Evolutionary conservation across 2,113 vertebrate genomes (phyloP), one percentile per base, ranked within the genome.

Genomic region (Anthoscopus minutus): DNA sequence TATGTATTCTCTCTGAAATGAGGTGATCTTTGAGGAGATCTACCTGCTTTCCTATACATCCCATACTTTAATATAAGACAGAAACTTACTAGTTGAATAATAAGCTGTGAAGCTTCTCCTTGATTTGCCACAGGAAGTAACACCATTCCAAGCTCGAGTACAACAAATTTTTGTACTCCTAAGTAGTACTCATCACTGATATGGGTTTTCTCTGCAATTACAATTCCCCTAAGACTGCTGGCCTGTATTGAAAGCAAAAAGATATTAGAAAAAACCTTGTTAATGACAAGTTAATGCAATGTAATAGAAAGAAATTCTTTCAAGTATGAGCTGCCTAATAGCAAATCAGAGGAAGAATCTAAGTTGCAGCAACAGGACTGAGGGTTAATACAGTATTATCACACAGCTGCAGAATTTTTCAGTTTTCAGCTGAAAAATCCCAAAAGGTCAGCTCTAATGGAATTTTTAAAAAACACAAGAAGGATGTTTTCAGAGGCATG

Each of bases 111-210:
- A 7, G 99, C 99, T 96, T 99, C 99, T 5, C 65, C 73, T 96
- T 98, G 98, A 65, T 92, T 98, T 51, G 97, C 80, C 69, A 99
- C 96, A 5, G 99, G 99, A 88, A 99, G 96, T 87, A 99, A 93
- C 24, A 97, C 97, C 98, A 99, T 97, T 42, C 99, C 99, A 12
- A 99, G 98, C 50, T 99, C 98, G 7, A 99, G 97, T 38, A 97
- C 98, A 25, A 98, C 98, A 73, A 99, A 98, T 86, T 98, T 99
- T 97, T 99, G 99, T 64, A 99, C 93, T 4, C 97, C 96, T 8
- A 89, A 50, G 91, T 99, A 99, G 96, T 99, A 99, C 88, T 99
- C 99, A 66, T 98, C 97, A 42, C 98, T 98, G 79, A 98, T 96
- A 14, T 45, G 88, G 4, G 98, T 99, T 95, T 96, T 99, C 95